phyloP scores from a whole-genome alignment of 1,140 invertebrate species.

The Cydia splendana region DNA sequence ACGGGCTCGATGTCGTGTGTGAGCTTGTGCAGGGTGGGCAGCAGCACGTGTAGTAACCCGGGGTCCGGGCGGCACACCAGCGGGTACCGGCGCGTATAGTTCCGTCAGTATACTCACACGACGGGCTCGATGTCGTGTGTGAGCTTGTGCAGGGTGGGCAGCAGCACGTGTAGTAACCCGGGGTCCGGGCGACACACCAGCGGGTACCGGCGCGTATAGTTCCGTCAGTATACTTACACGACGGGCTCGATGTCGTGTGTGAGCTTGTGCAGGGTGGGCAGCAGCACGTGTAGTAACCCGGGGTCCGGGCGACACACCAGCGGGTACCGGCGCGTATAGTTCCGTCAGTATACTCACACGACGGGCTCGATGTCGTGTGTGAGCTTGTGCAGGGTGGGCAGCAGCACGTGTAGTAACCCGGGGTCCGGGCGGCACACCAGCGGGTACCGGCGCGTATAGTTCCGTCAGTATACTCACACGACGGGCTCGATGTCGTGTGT shows the following conservation, averaged over 20 bases:
- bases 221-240: conserved; percentile 46
- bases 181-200: conserved; percentile 59
- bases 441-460: conserved; percentile 49
- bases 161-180: conserved; percentile 54
- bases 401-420: conserved; percentile 54
- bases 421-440: conserved; percentile 59
- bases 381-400: conserved; percentile 57
- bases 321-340: conserved; percentile 49
- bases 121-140: conserved; percentile 53
- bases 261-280: conserved; percentile 57
- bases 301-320: conserved; percentile 59
- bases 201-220: conserved; percentile 49
- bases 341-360: conserved; percentile 48
- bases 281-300: conserved; percentile 54
- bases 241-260: conserved; percentile 53
- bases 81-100: conserved; percentile 49
- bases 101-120: conserved; percentile 48
- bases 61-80: conserved; percentile 59
- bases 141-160: conserved; percentile 57
- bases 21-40: conserved; percentile 57
- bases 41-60: conserved; percentile 54
- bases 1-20: conserved; percentile 53
- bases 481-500: conserved; percentile 53
- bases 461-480: conserved; percentile 48
- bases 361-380: conserved; percentile 53